Conservation (phyloP, 2,797 vertebrate genomes). For the Morus bassanus region DNA sequence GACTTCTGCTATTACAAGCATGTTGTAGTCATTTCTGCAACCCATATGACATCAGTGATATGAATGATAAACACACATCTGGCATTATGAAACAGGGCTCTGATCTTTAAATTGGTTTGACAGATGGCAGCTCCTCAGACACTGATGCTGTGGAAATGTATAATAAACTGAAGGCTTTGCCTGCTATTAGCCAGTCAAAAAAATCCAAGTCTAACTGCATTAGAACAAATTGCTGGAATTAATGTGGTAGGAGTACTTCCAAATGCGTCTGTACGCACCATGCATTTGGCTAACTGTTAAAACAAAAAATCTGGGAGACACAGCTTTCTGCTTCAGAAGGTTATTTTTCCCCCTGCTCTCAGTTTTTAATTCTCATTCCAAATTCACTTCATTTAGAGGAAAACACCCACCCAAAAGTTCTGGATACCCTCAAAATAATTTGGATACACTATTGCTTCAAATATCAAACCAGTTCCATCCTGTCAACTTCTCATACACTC, state of each 20-base stretch:
- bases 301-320: neutral
- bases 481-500: neutral
- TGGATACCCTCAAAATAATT: neutral
- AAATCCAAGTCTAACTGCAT: neutral
- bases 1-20: neutral
- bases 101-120: neutral
- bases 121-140: constrained; percentile 18
- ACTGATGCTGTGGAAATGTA: neutral
- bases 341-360: neutral
- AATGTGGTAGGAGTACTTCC: neutral
- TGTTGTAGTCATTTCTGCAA: neutral
- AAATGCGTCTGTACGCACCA: neutral
- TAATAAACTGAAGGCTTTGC: constrained; percentile 13
- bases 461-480: neutral
- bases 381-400: neutral
- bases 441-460: neutral
- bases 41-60: neutral
- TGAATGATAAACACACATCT: neutral
- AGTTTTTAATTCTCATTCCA: neutral
- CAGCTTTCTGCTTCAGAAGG: neutral
- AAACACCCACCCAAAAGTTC: neutral
- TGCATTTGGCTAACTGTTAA: neutral
- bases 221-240: constrained; percentile 26
- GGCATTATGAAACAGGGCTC: neutral
- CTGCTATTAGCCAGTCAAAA: neutral